Evolutionary conservation across 2,888 invertebrate genomes (phyloP).

Genomic region (Synanthedon formicaeformis): DNA sequence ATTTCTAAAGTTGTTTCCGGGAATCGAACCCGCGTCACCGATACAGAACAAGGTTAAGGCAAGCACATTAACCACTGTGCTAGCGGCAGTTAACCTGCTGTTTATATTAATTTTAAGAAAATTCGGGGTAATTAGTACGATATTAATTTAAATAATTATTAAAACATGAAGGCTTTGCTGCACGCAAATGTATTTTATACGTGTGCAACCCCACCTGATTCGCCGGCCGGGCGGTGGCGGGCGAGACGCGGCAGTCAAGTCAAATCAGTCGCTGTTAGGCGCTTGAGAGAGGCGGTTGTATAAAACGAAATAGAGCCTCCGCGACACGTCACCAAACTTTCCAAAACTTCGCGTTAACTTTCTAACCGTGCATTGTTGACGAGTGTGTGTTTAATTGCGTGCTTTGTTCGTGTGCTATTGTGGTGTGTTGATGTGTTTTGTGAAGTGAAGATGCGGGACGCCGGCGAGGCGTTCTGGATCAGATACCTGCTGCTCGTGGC

Average conservation of each 20-base stretch:
- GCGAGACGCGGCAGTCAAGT: constrained; percentile 6
- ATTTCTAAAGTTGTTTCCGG: too few species aligned
- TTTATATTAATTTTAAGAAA: too few species aligned
- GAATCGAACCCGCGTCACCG: too few species aligned
- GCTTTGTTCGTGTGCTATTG: constrained; percentile 34
- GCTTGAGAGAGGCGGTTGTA: constrained; percentile 17
- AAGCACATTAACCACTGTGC: too few species aligned
- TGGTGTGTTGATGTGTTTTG: constrained; percentile 56
- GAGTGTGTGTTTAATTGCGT: neutral
- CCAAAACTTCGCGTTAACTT: constrained; percentile 25
- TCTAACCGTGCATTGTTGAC: constrained; percentile 21
- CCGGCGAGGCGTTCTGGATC: constrained; percentile 60
- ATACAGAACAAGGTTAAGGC: too few species aligned
- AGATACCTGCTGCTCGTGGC: constrained; percentile 36
- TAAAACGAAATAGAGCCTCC: constrained; percentile 10
- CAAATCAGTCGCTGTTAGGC: constrained; percentile 41
- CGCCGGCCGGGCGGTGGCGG: constrained; percentile 14
- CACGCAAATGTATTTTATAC: neutral
- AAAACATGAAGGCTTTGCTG: too few species aligned
- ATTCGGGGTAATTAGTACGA: too few species aligned
- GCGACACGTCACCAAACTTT: constrained; percentile 42
- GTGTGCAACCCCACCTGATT: constrained; percentile 34
- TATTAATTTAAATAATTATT: too few species aligned
- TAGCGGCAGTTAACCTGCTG: too few species aligned
- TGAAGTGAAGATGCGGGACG: constrained; percentile 59